Evolutionary conservation across 2,888 invertebrate species (phyloP).

Genomic region (Drosophila gaucha): DNA sequence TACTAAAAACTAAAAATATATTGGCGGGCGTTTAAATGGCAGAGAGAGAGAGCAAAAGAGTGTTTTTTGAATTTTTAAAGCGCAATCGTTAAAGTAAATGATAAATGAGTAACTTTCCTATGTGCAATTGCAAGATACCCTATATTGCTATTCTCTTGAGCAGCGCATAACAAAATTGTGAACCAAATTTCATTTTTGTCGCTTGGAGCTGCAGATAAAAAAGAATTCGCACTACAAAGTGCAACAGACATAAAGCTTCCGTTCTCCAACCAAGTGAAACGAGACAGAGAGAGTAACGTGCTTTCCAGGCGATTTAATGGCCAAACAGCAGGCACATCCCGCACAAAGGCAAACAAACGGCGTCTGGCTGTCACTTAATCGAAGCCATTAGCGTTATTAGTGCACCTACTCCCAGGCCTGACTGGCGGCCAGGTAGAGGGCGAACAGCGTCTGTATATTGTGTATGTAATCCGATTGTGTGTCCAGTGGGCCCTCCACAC

Average conservation of each 20-base stretch:
- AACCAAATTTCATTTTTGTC: conserved; percentile 56
- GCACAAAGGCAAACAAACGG: conserved; percentile 70
- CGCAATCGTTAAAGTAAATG: no score
- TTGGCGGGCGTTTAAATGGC: no score
- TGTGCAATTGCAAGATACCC: conserved; percentile 17
- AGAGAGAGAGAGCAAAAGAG: no score
- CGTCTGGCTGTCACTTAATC: conserved; percentile 80
- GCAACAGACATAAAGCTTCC: conserved; percentile 16
- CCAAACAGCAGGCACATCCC: conserved; percentile 24
- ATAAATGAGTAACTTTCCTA: no score
- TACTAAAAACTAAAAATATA: no score
- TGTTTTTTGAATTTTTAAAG: no score
- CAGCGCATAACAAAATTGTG: conserved; percentile 27
- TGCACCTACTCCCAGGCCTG: conserved; percentile 82
- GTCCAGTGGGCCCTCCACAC: conserved; percentile 87
- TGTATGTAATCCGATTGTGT: conserved; percentile 83
- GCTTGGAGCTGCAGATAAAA: conserved; percentile 34
- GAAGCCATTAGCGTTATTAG: conserved; percentile 80
- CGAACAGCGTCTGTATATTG: conserved; percentile 84
- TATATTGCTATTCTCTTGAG: background rate
- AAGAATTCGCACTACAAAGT: conserved; percentile 20
- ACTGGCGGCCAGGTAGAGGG: conserved; percentile 84
- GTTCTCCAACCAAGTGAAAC: background rate
- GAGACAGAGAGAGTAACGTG: conserved; percentile 26
- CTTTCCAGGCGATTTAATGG: conserved; percentile 70